Percentiles rank a stretch among this genome's conserved stretches.
Conservation (phyloP, 2,888 invertebrate species). For the Pimpla rufipes region DNA sequence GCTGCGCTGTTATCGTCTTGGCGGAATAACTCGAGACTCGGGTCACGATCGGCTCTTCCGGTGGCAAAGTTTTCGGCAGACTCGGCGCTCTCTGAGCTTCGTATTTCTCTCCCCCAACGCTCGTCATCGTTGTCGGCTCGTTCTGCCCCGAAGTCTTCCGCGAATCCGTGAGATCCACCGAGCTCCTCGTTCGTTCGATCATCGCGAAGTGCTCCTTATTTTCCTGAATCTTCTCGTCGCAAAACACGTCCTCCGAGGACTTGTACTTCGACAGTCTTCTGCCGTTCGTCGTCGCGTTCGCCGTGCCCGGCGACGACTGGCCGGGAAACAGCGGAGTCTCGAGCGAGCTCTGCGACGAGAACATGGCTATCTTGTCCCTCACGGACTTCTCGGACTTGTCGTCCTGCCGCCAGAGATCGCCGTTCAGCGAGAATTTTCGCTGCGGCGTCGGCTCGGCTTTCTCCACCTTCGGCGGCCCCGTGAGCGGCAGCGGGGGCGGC, state of each 20-base stretch:
- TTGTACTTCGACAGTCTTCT: conserved; percentile 85
- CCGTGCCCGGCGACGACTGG: conserved; percentile 44
- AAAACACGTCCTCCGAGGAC: conserved; percentile 84
- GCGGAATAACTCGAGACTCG: conserved; percentile 71
- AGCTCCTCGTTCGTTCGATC: conserved; percentile 79
- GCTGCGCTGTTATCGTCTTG: conserved; percentile 54
- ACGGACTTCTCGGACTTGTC: conserved; percentile 93
- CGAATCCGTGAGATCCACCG: conserved; percentile 78
- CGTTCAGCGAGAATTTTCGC: conserved; percentile 81
- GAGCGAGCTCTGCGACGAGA: conserved; percentile 86
- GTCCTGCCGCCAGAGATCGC: conserved; percentile 89
- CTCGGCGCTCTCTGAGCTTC: conserved; percentile 68
- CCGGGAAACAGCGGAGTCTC: conserved; percentile 79
- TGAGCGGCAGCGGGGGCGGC: conserved; percentile 83
- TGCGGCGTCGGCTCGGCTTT: conserved; percentile 54
- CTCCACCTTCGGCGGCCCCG: conserved; percentile 81
- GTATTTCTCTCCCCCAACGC: conserved; percentile 32
- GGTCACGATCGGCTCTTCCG: conserved; percentile 63
- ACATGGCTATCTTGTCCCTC: conserved; percentile 95
- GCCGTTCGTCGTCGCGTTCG: conserved; percentile 84
- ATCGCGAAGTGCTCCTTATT: conserved; percentile 73
- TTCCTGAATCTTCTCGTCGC: conserved; percentile 75
- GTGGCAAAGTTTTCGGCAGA: conserved; percentile 71
- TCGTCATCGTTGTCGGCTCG: conserved; percentile 32
- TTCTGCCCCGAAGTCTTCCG: conserved; percentile 25